These are phyloP conservation scores for Branchinecta sandiegonensis DNA, from an alignment of 2,888 invertebrate species.

Conservation along the genomic window DNA sequence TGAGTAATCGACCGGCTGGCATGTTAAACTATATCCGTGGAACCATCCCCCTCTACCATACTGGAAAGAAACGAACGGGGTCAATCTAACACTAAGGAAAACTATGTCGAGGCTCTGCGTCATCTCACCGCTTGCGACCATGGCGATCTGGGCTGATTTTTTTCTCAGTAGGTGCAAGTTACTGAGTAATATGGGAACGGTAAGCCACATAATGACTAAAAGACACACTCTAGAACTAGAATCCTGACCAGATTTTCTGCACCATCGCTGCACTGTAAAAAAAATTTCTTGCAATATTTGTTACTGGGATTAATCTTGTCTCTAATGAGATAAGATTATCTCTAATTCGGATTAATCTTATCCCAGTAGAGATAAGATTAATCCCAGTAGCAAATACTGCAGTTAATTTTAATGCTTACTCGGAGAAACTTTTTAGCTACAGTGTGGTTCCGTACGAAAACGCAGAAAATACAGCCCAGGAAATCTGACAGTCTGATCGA, in stretches of 20 bases:
- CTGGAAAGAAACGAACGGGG: constrained; percentile 24
- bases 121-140: not conserved
- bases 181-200: too few relatives aligned
- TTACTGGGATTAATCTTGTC: not conserved
- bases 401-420: too few relatives aligned
- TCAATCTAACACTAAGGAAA: constrained; percentile 8
- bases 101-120: not conserved
- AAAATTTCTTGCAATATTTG: not conserved
- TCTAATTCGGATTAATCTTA: too few relatives aligned
- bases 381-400: too few relatives aligned
- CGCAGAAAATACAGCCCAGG: not conserved
- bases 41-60: constrained; percentile 27
- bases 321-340: too few relatives aligned
- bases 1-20: constrained; percentile 27
- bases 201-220: too few relatives aligned
- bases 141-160: too few relatives aligned
- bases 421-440: too few relatives aligned
- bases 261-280: too few relatives aligned
- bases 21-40: constrained; percentile 26
- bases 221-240: too few relatives aligned
- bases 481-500: not conserved
- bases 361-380: too few relatives aligned
- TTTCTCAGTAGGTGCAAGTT: too few relatives aligned
- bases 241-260: not conserved
- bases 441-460: not conserved